Evolutionary conservation across 2,888 invertebrate species (phyloP), one percentile per base, ranked within the genome.

Genomic region (Nipponacmea schrenckii): DNA sequence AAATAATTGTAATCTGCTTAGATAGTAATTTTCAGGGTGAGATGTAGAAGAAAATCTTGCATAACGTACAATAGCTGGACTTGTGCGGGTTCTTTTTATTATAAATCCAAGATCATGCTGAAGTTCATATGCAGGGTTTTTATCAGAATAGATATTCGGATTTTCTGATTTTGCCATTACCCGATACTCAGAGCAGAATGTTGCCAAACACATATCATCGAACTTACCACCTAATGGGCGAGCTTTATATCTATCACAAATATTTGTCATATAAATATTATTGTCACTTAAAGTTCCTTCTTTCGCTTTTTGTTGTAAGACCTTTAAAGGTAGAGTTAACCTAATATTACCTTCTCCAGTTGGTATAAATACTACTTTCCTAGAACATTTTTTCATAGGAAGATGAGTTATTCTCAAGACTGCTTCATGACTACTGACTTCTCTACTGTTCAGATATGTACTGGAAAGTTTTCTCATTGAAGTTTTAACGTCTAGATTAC

Each of bases 381-480:
- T 50, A 45, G 68, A 66, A n/a, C 63, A 68, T 69, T 72, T 62
- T 48, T 73, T 75, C 48, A 74, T 44, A 45, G 68, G 71, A 62
- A 74, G n/a, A 27, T 67, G 50, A 62, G 72, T 71, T 15, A 70
- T 68, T 62, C 77, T 45, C 45, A 68, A 74, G 12, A 72, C 69
- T 44, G 74, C 72, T 67, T 77, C 75, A 63, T 70, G 74, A 17
- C 68, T 69, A 62, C 70, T 68, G 14, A 77, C 69, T 66, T 76
- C 77, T 46, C 74, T 64, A 26, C 74, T 72, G 31, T 73, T 66
- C 3, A 76, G 63, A 50, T 77, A 73, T 8, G 62, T 70, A 17
- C 44, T 26, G n/a, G 67, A 74, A 17, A 74, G 17, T 64, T 63
- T 69, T 62, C 63, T 75, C 69, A 74, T 72, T 62, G 44, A 39